Evolutionary conservation across 2,113 vertebrate species (phyloP).

Genomic region (Cathartes aura): DNA sequence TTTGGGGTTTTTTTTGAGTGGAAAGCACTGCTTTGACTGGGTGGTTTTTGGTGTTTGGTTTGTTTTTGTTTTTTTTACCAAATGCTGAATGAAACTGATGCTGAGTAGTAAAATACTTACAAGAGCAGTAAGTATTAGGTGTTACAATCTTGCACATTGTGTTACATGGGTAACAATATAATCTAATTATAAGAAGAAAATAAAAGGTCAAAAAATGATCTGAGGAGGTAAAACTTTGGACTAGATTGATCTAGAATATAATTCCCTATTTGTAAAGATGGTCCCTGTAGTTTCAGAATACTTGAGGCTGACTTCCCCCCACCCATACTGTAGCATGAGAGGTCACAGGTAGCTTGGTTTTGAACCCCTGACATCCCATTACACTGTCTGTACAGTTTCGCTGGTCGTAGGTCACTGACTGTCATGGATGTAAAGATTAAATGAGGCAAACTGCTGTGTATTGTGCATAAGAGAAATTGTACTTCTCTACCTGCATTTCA

Average conservation of each 20-base stretch:
- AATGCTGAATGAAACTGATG: not conserved
- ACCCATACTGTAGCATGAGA: not conserved
- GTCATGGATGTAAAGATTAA: not conserved
- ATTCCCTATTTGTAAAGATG: not conserved
- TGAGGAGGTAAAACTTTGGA: not conserved
- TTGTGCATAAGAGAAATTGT: not conserved
- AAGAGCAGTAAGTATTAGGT: not conserved
- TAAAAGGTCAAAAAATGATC: not conserved
- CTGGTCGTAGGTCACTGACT: not conserved
- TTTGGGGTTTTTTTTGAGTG: not conserved
- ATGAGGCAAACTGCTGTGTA: not conserved
- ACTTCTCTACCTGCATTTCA: not conserved
- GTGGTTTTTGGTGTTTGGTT: accelerated
- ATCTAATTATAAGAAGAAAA: not conserved
- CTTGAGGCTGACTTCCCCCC: not conserved
- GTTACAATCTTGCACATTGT: accelerated
- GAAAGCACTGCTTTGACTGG: not conserved
- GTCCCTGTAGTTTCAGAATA: not conserved
- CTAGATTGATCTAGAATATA: not conserved
- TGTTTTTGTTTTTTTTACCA: not conserved
- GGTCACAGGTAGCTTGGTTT: not conserved
- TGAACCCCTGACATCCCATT: not conserved
- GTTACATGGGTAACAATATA: accelerated
- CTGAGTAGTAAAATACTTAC: not conserved
- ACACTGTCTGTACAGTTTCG: accelerated